A percentile compares a stretch with the other conserved stretches of the same genome.
Evolutionary conservation across 2,888 invertebrate species (phyloP).

Genomic region (Troilus luridus): DNA sequence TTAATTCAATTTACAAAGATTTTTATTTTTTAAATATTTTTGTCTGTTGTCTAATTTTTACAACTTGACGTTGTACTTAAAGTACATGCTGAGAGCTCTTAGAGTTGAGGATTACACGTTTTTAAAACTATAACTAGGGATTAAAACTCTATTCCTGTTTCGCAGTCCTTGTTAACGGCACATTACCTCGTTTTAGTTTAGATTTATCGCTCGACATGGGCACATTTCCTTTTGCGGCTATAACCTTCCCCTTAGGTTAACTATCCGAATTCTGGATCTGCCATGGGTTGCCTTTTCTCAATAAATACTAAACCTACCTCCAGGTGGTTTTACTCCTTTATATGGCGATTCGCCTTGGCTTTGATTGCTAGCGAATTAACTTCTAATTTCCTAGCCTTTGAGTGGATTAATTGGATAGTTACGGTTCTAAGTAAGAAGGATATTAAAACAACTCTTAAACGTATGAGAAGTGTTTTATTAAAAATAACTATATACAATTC

Average conservation of each 20-base stretch:
- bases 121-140: background rate
- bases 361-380: slow-evolving; percentile 4
- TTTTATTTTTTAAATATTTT: background rate
- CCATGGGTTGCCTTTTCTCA: background rate
- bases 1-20: too few species aligned
- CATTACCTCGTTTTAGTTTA: background rate
- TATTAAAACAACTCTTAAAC: background rate
- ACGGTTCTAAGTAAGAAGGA: background rate
- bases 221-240: background rate
- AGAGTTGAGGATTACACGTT: background rate
- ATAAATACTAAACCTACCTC: background rate
- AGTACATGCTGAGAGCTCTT: background rate
- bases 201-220: background rate
- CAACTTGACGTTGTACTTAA: background rate
- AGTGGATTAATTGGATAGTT: slow-evolving; percentile 14
- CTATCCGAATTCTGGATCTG: background rate
- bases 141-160: background rate
- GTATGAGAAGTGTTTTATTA: background rate
- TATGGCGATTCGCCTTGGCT: slow-evolving; percentile 30
- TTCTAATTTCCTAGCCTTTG: slow-evolving; percentile 30
- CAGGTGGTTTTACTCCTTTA: slow-evolving; percentile 29
- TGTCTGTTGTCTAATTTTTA: background rate
- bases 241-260: background rate
- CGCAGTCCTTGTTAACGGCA: background rate
- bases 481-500: too few species aligned